Evolutionary conservation across 2,113 vertebrate species (phyloP).

Genomic region (Gasterosteus aculeatus): DNA sequence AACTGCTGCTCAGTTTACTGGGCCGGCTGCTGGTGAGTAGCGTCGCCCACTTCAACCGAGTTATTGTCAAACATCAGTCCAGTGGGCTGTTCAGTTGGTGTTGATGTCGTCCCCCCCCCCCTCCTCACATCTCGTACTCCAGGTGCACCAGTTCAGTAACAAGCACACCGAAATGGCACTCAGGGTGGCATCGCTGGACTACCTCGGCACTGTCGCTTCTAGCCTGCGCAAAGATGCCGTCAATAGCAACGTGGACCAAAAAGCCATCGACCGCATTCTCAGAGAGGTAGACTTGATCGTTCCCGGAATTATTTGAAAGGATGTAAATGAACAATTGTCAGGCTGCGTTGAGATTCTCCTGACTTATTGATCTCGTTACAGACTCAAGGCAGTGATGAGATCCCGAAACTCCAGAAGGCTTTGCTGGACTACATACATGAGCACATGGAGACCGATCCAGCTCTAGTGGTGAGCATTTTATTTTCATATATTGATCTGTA

Average conservation of each 20-base stretch:
- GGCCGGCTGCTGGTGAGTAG: constrained; percentile 92
- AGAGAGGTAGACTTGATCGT: constrained; percentile 83
- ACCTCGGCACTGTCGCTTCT: constrained; percentile 96
- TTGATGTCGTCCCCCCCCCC: neutral
- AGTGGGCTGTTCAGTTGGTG: neutral
- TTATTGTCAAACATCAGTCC: neutral
- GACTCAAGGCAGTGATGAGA: constrained; percentile 86
- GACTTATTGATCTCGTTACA: constrained; percentile 31
- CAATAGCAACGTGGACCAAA: constrained; percentile 96
- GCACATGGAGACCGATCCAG: constrained; percentile 89
- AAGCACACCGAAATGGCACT: constrained; percentile 99
- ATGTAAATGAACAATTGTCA: neutral
- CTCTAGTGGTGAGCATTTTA: constrained; percentile 86
- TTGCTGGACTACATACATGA: constrained; percentile 92
- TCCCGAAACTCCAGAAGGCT: constrained; percentile 93
- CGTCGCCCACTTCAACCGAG: neutral
- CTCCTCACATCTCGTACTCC: neutral
- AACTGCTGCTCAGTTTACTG: constrained; percentile 94
- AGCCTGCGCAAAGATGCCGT: constrained; percentile 95
- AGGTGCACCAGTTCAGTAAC: constrained; percentile 99
- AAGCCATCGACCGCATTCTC: constrained; percentile 92
- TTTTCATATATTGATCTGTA: neutral
- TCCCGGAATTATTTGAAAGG: neutral
- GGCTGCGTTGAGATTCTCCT: constrained; percentile 17
- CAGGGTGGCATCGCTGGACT: constrained; percentile 97